phyloP scores from a whole-genome alignment of 2,797 vertebrate species.

The Denticeps clupeoides region DNA sequence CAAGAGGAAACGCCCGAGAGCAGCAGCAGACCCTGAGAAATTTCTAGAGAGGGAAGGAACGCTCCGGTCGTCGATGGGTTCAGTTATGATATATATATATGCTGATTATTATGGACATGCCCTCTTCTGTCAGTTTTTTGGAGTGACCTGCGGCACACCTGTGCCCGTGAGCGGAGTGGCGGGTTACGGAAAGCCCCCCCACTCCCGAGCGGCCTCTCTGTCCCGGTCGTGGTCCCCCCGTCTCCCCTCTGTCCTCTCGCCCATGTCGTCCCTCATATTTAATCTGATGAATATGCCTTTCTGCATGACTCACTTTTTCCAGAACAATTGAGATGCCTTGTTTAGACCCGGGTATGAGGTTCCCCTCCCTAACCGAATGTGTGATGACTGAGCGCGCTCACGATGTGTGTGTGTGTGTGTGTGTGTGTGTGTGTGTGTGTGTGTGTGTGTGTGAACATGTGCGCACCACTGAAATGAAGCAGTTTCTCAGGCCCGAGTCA shows the following conservation, averaged over 20 bases:
- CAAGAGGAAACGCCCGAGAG: conserved; percentile 22
- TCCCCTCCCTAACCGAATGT: conserved; percentile 30
- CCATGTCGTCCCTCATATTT: conserved; percentile 36
- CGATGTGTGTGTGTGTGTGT: conserved; percentile 7
- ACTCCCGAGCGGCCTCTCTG: background rate
- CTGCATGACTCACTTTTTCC: conserved; percentile 48
- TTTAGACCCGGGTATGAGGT: conserved; percentile 43
- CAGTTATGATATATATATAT: background rate
- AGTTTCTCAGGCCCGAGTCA: conserved; percentile 6
- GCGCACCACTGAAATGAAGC: conserved; percentile 1
- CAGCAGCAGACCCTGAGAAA: background rate
- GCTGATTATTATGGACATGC: background rate
- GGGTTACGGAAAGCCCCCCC: background rate
- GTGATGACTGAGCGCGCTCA: conserved; percentile 7
- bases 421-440: conserved; percentile 12
- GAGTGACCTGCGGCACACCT: background rate
- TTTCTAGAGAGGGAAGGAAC: background rate
- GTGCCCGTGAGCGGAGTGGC: conserved; percentile 6
- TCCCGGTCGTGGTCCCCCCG: background rate
- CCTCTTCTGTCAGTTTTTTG: too few relatives aligned
- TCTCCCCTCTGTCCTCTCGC: conserved; percentile 20
- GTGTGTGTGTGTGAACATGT: background rate
- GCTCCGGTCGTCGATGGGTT: too few relatives aligned
- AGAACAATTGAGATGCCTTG: conserved; percentile 35
- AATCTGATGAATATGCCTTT: conserved; percentile 44